A percentile compares a stretch with the other conserved stretches of the same genome.
phyloP scores from a whole-genome alignment of 1,140 invertebrate genomes.

The Cydia strobilella region DNA sequence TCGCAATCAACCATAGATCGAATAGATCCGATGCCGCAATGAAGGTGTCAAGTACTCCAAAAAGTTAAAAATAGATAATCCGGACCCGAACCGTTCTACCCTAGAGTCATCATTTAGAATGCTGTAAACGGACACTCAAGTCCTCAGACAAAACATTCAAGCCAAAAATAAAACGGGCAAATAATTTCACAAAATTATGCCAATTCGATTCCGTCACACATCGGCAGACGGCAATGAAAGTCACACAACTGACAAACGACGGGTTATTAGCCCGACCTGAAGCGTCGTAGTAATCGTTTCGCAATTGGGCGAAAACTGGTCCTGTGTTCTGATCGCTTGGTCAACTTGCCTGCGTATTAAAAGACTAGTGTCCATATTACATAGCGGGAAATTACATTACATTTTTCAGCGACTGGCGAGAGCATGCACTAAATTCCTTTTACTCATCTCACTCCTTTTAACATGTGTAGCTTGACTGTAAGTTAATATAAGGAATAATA shows the following conservation, averaged over 20 bases:
- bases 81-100: too few species aligned
- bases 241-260: not conserved
- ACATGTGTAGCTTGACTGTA: too few species aligned
- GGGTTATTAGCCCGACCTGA: not conserved
- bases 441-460: too few species aligned
- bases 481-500: too few species aligned
- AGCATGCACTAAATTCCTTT: too few species aligned
- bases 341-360: not conserved
- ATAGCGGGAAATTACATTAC: not conserved
- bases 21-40: too few species aligned
- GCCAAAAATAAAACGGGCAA: not conserved
- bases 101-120: too few species aligned
- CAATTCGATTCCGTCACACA: constrained; percentile 10
- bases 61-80: too few species aligned
- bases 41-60: too few species aligned
- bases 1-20: too few species aligned
- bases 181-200: not conserved
- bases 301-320: constrained; percentile 11
- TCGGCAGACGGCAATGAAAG: constrained; percentile 1
- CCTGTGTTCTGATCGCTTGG: not conserved
- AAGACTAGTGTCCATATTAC: too few species aligned
- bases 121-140: not conserved
- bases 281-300: constrained; percentile 20
- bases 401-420: too few species aligned
- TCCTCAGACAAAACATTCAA: not conserved